Percentiles rank a stretch among this genome's conserved stretches.
Conservation (phyloP, 2,888 invertebrate species). For the Trypoxylon attenuatum region DNA sequence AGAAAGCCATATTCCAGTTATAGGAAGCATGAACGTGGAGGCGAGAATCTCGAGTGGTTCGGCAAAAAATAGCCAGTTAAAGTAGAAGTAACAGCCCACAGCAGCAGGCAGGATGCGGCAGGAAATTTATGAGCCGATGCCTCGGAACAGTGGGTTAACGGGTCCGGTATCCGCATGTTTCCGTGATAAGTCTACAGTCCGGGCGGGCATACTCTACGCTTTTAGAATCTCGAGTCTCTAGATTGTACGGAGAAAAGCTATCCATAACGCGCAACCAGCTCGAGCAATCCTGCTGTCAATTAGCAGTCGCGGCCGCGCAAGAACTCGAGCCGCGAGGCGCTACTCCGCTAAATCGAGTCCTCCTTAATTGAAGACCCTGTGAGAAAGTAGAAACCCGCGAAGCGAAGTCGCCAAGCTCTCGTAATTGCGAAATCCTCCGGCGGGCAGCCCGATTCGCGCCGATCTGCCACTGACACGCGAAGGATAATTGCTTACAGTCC, state of each 20-base stretch:
- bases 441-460: not conserved
- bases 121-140: too few species aligned
- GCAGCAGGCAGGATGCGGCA: too few species aligned
- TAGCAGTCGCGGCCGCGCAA: slow-evolving; percentile 22
- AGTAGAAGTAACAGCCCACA: too few species aligned
- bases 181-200: too few species aligned
- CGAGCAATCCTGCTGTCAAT: slow-evolving; percentile 46
- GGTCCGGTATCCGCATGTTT: not conserved
- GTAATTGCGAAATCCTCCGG: slow-evolving; percentile 28
- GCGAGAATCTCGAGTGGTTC: too few species aligned
- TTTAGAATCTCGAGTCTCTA: not conserved
- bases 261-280: slow-evolving; percentile 21
- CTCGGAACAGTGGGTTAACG: too few species aligned
- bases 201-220: not conserved
- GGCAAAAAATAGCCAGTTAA: too few species aligned
- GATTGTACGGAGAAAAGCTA: slow-evolving; percentile 13
- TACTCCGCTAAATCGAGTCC: slow-evolving; percentile 22
- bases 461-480: not conserved
- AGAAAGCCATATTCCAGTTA: too few species aligned
- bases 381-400: slow-evolving; percentile 17
- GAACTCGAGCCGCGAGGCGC: slow-evolving; percentile 11
- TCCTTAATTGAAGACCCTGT: slow-evolving; percentile 29
- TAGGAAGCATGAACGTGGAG: too few species aligned
- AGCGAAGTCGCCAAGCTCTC: slow-evolving; percentile 14
- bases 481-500: not conserved